Evolutionary conservation across 2,113 vertebrate species (phyloP).

Genomic region (Corythaixoides concolor): DNA sequence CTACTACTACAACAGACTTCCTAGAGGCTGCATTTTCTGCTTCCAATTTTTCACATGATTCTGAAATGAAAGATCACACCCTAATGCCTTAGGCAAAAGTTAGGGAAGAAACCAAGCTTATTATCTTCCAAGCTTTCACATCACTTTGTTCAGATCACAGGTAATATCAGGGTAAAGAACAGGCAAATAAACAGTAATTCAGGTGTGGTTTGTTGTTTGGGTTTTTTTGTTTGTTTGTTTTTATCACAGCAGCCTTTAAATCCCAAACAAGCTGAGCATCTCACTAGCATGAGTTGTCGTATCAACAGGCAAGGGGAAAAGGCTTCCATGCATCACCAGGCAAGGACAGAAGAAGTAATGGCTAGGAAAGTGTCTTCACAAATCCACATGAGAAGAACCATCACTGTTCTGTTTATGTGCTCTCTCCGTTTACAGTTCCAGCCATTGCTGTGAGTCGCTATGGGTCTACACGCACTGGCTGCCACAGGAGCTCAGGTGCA

Average conservation of each 20-base stretch:
- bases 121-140: not conserved
- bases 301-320: not conserved
- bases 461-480: accelerated
- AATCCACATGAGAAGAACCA: not conserved
- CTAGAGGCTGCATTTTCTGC: not conserved
- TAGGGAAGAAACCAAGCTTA: not conserved
- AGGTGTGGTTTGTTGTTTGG: not conserved
- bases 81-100: not conserved
- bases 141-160: not conserved
- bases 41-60: not conserved
- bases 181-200: not conserved
- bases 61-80: conserved; percentile 19
- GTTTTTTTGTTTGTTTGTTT: not conserved
- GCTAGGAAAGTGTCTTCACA: not conserved
- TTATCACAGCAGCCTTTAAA: not conserved
- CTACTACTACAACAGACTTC: conserved; percentile 13
- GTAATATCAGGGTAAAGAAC: not conserved
- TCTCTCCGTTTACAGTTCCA: not conserved
- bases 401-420: not conserved
- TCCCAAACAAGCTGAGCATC: not conserved
- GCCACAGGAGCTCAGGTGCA: not conserved
- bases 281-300: accelerated
- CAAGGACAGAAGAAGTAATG: not conserved
- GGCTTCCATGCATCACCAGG: not conserved
- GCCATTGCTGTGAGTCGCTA: not conserved